Evolutionary conservation across 1,140 invertebrate species (phyloP).

Genomic region (Aphelenchoides besseyi): DNA sequence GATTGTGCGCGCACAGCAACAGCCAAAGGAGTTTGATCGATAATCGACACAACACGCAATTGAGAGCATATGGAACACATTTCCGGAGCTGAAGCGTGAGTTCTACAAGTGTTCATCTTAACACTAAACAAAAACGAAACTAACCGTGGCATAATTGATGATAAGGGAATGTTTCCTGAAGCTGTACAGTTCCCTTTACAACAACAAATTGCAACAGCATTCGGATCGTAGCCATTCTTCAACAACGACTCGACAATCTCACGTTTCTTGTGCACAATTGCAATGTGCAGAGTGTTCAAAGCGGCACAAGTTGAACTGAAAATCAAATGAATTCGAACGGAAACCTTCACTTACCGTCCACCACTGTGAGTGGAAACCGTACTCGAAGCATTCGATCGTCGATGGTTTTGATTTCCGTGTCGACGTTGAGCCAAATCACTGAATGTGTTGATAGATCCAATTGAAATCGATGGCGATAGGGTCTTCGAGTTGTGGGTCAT

Average conservation of each 20-base stretch:
- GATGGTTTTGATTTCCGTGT: slow-evolving; percentile 50
- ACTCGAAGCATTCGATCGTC: slow-evolving; percentile 59
- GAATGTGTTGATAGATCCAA: slow-evolving; percentile 60
- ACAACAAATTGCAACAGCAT: slow-evolving; percentile 53
- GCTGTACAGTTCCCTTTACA: slow-evolving; percentile 61
- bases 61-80: slow-evolving; percentile 57
- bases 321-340: slow-evolving; percentile 16
- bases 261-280: slow-evolving; percentile 59
- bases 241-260: slow-evolving; percentile 60
- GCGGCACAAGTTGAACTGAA: slow-evolving; percentile 58
- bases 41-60: slow-evolving; percentile 57
- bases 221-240: slow-evolving; percentile 60
- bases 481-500: slow-evolving; percentile 51
- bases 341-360: slow-evolving; percentile 40
- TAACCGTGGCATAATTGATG: slow-evolving; percentile 60
- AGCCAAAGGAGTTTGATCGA: slow-evolving; percentile 60
- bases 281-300: slow-evolving; percentile 60
- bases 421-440: slow-evolving; percentile 59
- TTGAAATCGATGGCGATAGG: slow-evolving; percentile 57
- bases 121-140: too few species aligned
- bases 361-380: slow-evolving; percentile 62
- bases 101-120: slow-evolving; percentile 32
- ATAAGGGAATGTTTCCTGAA: slow-evolving; percentile 58
- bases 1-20: slow-evolving; percentile 59
- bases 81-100: slow-evolving; percentile 54